phyloP scores from a whole-genome alignment of 2,113 vertebrate species.

The Edolisoma coerulescens region DNA sequence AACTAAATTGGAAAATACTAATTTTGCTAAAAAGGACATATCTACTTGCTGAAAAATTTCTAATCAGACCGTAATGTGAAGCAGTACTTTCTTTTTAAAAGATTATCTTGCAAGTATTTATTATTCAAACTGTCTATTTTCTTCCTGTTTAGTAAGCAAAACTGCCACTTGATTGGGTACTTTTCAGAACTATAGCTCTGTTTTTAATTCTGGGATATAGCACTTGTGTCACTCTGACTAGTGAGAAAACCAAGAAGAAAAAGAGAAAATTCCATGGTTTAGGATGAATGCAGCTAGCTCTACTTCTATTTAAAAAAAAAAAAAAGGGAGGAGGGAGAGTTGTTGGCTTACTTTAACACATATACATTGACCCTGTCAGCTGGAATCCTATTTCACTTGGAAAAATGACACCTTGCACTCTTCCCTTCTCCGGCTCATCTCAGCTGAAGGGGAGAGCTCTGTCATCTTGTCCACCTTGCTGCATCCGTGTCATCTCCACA shows the following conservation, averaged over 20 bases:
- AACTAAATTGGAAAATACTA: not conserved
- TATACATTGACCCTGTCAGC: not conserved
- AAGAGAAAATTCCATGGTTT: not conserved
- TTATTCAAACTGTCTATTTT: not conserved
- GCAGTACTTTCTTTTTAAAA: not conserved
- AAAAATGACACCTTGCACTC: not conserved
- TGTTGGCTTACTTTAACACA: not conserved
- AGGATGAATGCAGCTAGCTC: not conserved
- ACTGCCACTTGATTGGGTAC: not conserved
- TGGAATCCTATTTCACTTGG: not conserved
- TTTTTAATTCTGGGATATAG: not conserved
- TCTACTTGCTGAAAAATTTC: not conserved
- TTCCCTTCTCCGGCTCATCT: not conserved
- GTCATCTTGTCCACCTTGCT: not conserved
- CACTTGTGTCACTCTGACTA: not conserved
- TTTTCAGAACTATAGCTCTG: not conserved
- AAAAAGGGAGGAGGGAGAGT: not conserved
- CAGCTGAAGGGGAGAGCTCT: not conserved
- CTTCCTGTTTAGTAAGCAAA: not conserved
- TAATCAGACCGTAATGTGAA: not conserved
- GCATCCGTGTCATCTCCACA: accelerated
- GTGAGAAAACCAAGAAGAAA: not conserved
- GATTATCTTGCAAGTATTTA: not conserved
- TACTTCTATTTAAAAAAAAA: not conserved
- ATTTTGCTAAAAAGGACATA: not conserved